Evolutionary conservation across 2,797 vertebrate genomes (phyloP), one percentile per base, ranked within the genome.

Genomic region (Aplochiton taeniatus): DNA sequence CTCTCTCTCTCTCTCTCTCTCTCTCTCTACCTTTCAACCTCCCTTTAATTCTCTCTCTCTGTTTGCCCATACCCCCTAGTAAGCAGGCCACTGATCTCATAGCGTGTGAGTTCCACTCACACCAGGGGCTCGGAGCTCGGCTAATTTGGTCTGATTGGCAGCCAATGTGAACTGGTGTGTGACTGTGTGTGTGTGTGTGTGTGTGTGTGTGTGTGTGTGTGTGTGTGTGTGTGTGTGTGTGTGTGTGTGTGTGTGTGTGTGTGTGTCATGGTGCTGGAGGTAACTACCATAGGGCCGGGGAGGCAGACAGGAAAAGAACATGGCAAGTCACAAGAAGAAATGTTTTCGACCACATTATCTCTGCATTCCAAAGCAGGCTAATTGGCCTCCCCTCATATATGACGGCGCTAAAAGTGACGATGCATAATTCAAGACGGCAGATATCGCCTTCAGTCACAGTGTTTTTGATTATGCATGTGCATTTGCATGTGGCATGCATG

Each of bases 21-120:
- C 56, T 58, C 60, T 31, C 31, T 31, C 31, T 31, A 31, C 31
- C 6, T 3, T 6, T 3, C 31, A 31, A 19, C 44, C 17, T 60
- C 16, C 8, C 17, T 46, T 48, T 13, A 48, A 59, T 16, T 43
- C 61, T n/a, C 63, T 42, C 44, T 54, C 54, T 56, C 18, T 48
- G 43, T 8, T 45, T 54, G 16, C 52, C 19, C 44, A 14, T 17
- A n/a, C 58, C 48, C 49, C 53, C 58, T 61, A 48, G 9, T 78
- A 78, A 83, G 77, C 68, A 48, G n/a, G 42, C 59, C 56, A 66
- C 63, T 84, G 81, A 89, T 79, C 81, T 84, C 69, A 78, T 62
- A 73, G 81, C 3, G 12, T 68, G 78, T 74, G 74, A 75, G 65
- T 65, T 60, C 50, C 58, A 69, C 74, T 79, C 62, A 17, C 76